Base-by-base conservation (phyloP, 2,797 vertebrate species). In the Oophaga sylvatica region DNA sequence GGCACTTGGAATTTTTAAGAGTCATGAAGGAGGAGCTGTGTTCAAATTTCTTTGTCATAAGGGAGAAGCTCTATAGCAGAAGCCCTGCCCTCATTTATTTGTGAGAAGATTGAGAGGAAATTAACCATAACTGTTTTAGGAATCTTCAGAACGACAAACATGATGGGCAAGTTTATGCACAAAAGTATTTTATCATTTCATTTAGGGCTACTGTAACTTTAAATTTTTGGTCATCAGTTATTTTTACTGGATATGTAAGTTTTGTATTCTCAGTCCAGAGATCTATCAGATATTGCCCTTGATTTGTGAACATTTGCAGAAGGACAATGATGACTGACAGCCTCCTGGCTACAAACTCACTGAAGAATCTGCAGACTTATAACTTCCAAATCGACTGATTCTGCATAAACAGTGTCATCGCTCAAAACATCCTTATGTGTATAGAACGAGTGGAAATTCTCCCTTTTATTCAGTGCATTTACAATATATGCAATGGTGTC, bases 401-500 rank as follows among this genome's bases (percentile, higher is more conserved):
- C 71, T 73, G 71, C 71, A 73, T 73, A 73, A 73, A 45, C 17
- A 7, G 12, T 20, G 19, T 35, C 41, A 10, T 45, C 2, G 13
- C 20, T 41, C 41, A 41, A 17, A 45, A 12, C 71, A 45, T 73
- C 19, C 71, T 20, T 45, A 73, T 73, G 35, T 73, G 45, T 73
- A 73, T 73, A 73, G 45, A 71, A 73, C 45, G 11, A 12, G 31
- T 73, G 35, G 71, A 19, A 73, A 73, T 45, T 73, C 35, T 73
- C 41, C 71, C 19, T 45, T 45, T 19, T 35, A 73, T 73, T 73
- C 20, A 73, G 41, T 48, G 22, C 45, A 73, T 73, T 73, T 73
- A 73, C 41, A 73, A 45, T 73, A 41, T 73, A 73, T 73, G 35
- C 35, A 73, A 22, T 73, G 41, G 71, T 45, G 71, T 73, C 35